Percentiles rank a stretch among this genome's conserved stretches.
phyloP scores from a whole-genome alignment of 1,140 invertebrate genomes.

The Leptinotarsa texana region DNA sequence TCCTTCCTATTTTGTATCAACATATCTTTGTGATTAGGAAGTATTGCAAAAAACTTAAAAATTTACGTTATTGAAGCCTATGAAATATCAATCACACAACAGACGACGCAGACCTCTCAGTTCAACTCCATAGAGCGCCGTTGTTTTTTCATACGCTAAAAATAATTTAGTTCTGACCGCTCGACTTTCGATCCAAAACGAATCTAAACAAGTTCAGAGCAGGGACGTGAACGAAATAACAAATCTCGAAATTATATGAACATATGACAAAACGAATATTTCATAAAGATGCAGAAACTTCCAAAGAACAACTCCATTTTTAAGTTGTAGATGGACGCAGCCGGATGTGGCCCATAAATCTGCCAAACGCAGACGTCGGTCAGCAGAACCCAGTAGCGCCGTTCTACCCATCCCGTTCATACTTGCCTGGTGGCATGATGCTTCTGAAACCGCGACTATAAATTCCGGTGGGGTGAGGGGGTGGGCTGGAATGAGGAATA shows the following conservation, averaged over 20 bases:
- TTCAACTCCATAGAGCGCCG: no score
- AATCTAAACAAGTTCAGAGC: not conserved
- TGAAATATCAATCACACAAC: no score
- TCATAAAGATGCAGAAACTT: constrained; percentile 17
- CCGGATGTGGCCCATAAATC: constrained; percentile 25
- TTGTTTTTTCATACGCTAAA: no score
- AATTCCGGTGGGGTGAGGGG: constrained; percentile 1
- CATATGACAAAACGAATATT: constrained; percentile 12
- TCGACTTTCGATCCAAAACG: no score
- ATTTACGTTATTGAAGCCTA: no score
- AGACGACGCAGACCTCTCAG: no score
- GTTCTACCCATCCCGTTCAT: constrained; percentile 13
- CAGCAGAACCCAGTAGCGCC: constrained; percentile 13
- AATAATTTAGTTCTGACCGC: no score
- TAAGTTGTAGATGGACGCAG: constrained; percentile 21
- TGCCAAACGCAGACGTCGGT: constrained; percentile 28
- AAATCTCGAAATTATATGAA: not conserved
- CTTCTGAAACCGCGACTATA: constrained; percentile 25
- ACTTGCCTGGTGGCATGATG: constrained; percentile 16
- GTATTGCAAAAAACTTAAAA: no score
- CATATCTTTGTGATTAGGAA: no score
- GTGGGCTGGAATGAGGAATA: not conserved
- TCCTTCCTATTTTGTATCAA: no score
- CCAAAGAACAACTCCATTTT: constrained; percentile 24
- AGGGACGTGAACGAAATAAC: not conserved